phyloP scores from a whole-genome alignment of 1,140 invertebrate species.

The Cyrtorhinus lividipennis region DNA sequence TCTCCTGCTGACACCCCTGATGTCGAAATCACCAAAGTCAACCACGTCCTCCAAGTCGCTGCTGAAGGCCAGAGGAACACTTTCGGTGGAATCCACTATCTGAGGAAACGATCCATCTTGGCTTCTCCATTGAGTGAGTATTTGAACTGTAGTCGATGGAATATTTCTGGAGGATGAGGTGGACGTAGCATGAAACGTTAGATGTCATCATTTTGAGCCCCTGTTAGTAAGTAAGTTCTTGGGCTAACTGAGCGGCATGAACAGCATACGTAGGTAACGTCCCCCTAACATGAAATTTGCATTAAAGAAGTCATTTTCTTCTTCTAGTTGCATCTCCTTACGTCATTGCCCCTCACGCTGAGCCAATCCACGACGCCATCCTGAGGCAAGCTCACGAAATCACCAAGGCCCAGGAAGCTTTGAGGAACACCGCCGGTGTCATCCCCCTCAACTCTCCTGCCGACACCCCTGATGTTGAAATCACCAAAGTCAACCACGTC shows the following conservation, averaged over 20 bases:
- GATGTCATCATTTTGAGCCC: background rate
- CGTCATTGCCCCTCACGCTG: background rate
- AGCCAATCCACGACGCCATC: background rate
- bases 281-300: background rate
- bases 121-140: background rate
- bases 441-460: background rate
- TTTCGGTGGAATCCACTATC: background rate
- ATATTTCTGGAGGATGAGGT: background rate
- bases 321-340: background rate
- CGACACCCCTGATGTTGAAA: conserved; percentile 9
- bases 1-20: conserved; percentile 11
- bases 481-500: conserved; percentile 7
- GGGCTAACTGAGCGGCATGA: background rate
- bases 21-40: background rate
- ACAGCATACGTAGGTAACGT: no score
- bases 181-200: no score
- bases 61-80: conserved; percentile 7
- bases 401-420: conserved; percentile 1
- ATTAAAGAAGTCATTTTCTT: background rate
- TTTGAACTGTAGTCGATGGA: background rate
- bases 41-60: conserved; percentile 8
- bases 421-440: conserved; percentile 6
- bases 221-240: background rate
- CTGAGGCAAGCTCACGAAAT: conserved; percentile 1
- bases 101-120: conserved; percentile 2